phyloP scores from a whole-genome alignment of 2,797 vertebrate species.

The Helarctos malayanus region DNA sequence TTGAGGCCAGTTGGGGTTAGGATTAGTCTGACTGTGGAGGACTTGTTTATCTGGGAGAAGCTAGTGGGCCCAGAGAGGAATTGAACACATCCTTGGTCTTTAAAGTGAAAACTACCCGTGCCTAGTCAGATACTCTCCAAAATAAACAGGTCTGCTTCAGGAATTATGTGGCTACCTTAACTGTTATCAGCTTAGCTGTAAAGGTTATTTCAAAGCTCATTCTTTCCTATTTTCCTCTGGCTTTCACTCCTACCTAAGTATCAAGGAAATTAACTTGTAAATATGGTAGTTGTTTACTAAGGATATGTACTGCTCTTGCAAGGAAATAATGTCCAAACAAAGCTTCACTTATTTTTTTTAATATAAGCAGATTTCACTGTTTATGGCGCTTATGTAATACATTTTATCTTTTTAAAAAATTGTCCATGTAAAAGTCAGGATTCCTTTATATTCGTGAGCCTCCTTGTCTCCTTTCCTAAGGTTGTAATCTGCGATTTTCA shows the following conservation, averaged over 20 bases:
- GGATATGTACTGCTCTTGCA: constrained; percentile 87
- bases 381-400: constrained; percentile 80
- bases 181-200: constrained; percentile 48
- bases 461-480: not conserved
- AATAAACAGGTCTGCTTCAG: constrained; percentile 60
- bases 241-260: constrained; percentile 71
- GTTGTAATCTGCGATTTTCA: constrained; percentile 70
- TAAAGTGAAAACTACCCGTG: constrained; percentile 60
- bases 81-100: constrained; percentile 66
- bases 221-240: constrained; percentile 67
- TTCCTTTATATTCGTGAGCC: constrained; percentile 75
- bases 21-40: constrained; percentile 59
- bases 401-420: constrained; percentile 80
- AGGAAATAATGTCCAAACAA: constrained; percentile 82
- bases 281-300: constrained; percentile 82
- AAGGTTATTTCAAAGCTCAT: constrained; percentile 71
- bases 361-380: constrained; percentile 83
- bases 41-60: constrained; percentile 51
- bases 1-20: constrained; percentile 46
- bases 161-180: constrained; percentile 60
- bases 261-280: constrained; percentile 79
- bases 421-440: constrained; percentile 80
- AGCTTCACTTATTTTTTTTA: constrained; percentile 85
- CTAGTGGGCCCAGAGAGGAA: constrained; percentile 53
- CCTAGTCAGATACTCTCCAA: constrained; percentile 42